Evolutionary conservation across 2,113 vertebrate species (phyloP), one percentile per base, ranked within the genome.

Genomic region (Caranx melampygus): DNA sequence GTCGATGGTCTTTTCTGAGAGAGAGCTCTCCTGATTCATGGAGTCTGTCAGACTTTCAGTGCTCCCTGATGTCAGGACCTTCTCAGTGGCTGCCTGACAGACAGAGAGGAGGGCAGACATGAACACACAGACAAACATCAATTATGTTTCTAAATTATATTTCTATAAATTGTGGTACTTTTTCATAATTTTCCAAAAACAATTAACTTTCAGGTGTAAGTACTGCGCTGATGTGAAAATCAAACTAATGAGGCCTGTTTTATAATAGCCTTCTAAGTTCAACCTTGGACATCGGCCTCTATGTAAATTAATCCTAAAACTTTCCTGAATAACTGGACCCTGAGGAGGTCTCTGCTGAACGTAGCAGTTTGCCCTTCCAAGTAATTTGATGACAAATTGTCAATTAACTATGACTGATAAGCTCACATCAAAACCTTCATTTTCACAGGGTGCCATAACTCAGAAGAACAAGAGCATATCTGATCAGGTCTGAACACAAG

Each of bases 361-460:
- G 58, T 6, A 57, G 66, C 77, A 21, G 69, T 89, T 80, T 88
- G 87, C 75, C 87, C 89, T 91, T 85, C 79, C 63, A 79, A 77
- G 52, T 81, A 70, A 82, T 86, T 66, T 70, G 71, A 84, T 82
- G 87, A 88, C 76, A 84, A 91, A 91, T 82, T 60, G 75, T 77
- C 76, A 84, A 84, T 89, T 89, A 90, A 52, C 57, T 57, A 33
- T 87, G 82, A 92, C 49, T 84, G 82, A 85, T 87, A 79, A 78
- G 33, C 81, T 83, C 75, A 70, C 45, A 81, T 86, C 79, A 81
- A 72, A 82, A 82, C 80, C 61, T 81, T 79, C 55, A 57, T 54
- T n/a, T 76, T 72, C 79, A 47, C 75, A 70, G 55, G 67, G 37
- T 16, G 0, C 11, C 60, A 74, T 83, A 55, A 86, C 47, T 82